Evolutionary conservation across 1,140 invertebrate species (phyloP).

Genomic region (Drosophila albomicans): DNA sequence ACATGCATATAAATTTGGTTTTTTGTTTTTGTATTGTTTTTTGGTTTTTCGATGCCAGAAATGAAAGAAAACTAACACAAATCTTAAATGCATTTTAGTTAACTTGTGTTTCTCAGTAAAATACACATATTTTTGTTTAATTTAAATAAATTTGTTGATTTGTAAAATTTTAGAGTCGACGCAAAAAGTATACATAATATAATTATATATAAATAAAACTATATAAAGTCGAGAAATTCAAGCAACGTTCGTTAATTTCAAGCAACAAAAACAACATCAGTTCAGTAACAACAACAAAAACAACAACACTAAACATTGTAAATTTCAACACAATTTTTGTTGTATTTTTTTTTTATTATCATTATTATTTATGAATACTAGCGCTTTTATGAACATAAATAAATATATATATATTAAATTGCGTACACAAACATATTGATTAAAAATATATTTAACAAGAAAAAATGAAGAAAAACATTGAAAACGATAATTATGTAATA

Average conservation of each 20-base stretch:
- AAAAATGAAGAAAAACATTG: slow-evolving; percentile 25
- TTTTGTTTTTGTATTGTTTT: slow-evolving; percentile 22
- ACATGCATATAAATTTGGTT: slow-evolving; percentile 33
- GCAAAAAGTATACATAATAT: slow-evolving; percentile 18
- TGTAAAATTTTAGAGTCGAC: slow-evolving; percentile 32
- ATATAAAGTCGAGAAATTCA: slow-evolving; percentile 26
- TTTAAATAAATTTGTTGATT: slow-evolving; percentile 45
- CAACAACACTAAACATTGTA: slow-evolving; percentile 29
- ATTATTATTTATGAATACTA: background rate
- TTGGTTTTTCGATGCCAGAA: background rate
- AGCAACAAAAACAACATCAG: slow-evolving; percentile 8
- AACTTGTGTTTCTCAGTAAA: slow-evolving; percentile 5
- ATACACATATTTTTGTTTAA: slow-evolving; percentile 29
- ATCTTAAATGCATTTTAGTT: slow-evolving; percentile 29
- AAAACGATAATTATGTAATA: slow-evolving; percentile 72
- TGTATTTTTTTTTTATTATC: slow-evolving; percentile 18
- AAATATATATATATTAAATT: slow-evolving; percentile 27
- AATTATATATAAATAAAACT: slow-evolving; percentile 36
- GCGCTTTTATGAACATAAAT: slow-evolving; percentile 43
- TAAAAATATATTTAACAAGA: slow-evolving; percentile 4
- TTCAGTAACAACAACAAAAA: background rate
- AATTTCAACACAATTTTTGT: slow-evolving; percentile 15
- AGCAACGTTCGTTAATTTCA: slow-evolving; percentile 15
- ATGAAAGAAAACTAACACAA: slow-evolving; percentile 10
- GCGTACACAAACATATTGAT: no score